Percentiles rank a stretch among this genome's conserved stretches.
phyloP scores from a whole-genome alignment of 92 coral and sea anemone genomes.

The Parazoanthus darwini region DNA sequence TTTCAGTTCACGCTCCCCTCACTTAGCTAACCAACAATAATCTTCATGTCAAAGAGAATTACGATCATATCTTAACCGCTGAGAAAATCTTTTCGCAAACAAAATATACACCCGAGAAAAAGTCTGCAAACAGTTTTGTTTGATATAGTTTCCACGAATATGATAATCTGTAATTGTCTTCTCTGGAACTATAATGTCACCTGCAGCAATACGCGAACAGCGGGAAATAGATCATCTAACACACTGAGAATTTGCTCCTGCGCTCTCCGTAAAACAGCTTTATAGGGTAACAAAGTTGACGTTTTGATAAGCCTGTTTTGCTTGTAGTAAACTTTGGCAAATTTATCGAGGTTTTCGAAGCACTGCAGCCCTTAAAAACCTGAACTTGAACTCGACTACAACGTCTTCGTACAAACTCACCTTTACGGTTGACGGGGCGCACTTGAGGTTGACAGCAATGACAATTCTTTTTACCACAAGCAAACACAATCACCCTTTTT shows the following conservation, averaged over 20 bases:
- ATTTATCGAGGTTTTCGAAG: slow-evolving; percentile 1
- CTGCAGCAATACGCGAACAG: slow-evolving; percentile 38
- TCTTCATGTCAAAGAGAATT: slow-evolving; percentile 17
- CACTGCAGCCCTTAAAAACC: not conserved
- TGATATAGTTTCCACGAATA: slow-evolving; percentile 24
- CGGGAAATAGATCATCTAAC: slow-evolving; percentile 17
- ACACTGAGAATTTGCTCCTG: not conserved
- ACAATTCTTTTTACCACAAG: slow-evolving; percentile 16
- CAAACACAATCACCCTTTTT: slow-evolving; percentile 14
- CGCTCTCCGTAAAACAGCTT: not conserved
- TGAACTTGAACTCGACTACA: not conserved
- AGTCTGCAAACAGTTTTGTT: slow-evolving; percentile 43
- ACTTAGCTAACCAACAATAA: not conserved
- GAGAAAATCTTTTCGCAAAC: slow-evolving; percentile 39
- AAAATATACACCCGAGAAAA: slow-evolving; percentile 32
- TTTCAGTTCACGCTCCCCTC: not conserved
- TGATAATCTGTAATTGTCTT: slow-evolving; percentile 21
- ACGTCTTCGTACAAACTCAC: slow-evolving; percentile 19
- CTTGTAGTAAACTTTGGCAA: not conserved
- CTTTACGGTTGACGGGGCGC: slow-evolving; percentile 32
- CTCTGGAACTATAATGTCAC: slow-evolving; percentile 19
- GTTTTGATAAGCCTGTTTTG: not conserved
- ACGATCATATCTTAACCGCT: slow-evolving; percentile 20
- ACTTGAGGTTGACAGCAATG: slow-evolving; percentile 30
- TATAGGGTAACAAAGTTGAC: not conserved